Evolutionary conservation across 2,797 vertebrate species (phyloP), one percentile per base, ranked within the genome.

Genomic region (Lophura swinhoii): DNA sequence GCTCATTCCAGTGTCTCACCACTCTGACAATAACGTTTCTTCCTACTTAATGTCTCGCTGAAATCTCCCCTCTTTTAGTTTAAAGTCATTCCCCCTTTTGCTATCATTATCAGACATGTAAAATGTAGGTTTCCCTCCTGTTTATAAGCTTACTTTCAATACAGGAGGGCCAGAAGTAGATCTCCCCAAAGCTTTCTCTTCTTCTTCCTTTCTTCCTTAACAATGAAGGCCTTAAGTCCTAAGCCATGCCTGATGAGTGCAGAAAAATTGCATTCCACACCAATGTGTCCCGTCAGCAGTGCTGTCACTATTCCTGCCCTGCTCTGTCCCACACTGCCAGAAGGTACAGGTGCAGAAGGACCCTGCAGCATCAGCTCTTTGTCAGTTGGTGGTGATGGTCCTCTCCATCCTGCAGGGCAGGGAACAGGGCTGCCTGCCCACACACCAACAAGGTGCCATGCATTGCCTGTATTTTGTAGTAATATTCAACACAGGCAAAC

Each of bases 381-480:
- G 49, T 6, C 78, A 58, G 20, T 4, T 56, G 17, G 58, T n/a
- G 68, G 24, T 3, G 49, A 46, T 29, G 70, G 9, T 10, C 31
- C 37, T 22, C 6, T 53, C 14, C 35, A 43, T 26, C 39, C 6
- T 17, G 43, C 63, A 53, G 62, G 17, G 7, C 26, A 58, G 78
- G 58, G 33, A 28, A 2, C 1, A 68, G 58, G 28, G 53, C 66
- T 83, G n/a, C 31, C 67, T 37, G 63, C 49, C 53, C 2, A 2
- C 20, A 31, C 22, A 26, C 31, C 17, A 18, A 6, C 24, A 39
- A 84, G 31, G 4, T 26, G 35, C 20, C 14, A 20, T 39, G 1
- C 0, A 0, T 39, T 81, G 39, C 39, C 5, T 1, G 16, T 14
- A 10, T 4, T 0, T 0, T 4, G 12, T 43, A 46, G 68, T 2